Base-by-base conservation (phyloP, 2,888 invertebrate species). In the Hypomecis atomaria region DNA sequence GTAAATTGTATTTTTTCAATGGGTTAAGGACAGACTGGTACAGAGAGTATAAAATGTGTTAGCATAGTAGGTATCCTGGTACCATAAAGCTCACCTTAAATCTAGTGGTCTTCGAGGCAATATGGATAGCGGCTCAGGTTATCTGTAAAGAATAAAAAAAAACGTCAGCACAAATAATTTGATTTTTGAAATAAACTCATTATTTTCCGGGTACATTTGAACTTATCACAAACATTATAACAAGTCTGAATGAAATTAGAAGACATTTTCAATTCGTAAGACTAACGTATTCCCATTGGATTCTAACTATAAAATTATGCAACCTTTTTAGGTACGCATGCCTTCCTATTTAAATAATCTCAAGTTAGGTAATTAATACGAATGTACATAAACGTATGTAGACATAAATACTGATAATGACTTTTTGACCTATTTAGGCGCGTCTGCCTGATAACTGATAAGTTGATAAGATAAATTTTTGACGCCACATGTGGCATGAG, bases 71-170 rank as follows among this genome's bases (percentile, higher is more conserved):
- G 23, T 23, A 23, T 23, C 23, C 1, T 23, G 3, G 23, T 23
- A 23, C 23, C 23, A 23, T 23, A 23, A 23, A 23, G 9, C 75
- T 70, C 52, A 78, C 79, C 69, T 74, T 73, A 71, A 45, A 59
- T 59, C 69, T 73, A 71, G 54, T 66, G 65, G 62, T 71, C 48
- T 74, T 72, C 73, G 75, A 76, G 75, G 76, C 78, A 75, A 72
- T 71, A 56, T 71, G 61, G 42, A 43, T 66, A 54, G 50, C 65
- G 62, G 71, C 68, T 73, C 59, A 71, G 66, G 63, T 69, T 68
- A 75, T 73, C 81, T 80, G 80, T n/a, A 78, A 79, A 69, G 36
- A 69, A 53, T 61, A 48, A 67, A 62, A 36, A 47, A 37, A 13
- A 50, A 0, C 13, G 23, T n/a, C 3, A 23, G 23, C 3, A 23